Conservation (phyloP, 2,888 invertebrate species). For the Andrena camellia region DNA sequence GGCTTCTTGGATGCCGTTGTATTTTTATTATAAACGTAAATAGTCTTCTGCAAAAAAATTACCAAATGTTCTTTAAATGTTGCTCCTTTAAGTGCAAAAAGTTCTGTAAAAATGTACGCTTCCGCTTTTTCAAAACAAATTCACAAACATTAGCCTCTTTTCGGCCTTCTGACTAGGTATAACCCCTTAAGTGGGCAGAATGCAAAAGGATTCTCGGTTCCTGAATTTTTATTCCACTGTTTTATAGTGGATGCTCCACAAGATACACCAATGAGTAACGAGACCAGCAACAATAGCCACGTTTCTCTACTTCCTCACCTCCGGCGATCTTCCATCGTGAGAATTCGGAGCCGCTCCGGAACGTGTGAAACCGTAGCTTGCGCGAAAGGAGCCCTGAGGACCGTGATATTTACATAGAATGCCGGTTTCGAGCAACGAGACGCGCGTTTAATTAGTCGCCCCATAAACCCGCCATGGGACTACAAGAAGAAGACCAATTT, state of each 20-base stretch:
- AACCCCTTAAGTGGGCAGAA: not conserved
- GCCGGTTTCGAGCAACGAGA: constrained; percentile 15
- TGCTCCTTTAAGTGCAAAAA: too few species aligned
- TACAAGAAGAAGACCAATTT: not conserved
- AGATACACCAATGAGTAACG: constrained; percentile 13
- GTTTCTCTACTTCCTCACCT: constrained; percentile 36
- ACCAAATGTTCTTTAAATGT: too few species aligned
- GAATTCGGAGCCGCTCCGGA: constrained; percentile 1
- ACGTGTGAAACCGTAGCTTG: constrained; percentile 31
- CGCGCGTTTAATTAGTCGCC: constrained; percentile 20
- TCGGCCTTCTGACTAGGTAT: not conserved
- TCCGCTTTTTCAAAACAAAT: too few species aligned
- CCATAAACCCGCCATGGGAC: not conserved
- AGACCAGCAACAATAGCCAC: constrained; percentile 27
- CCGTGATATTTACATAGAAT: constrained; percentile 34
- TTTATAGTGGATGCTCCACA: not conserved
- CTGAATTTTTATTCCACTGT: not conserved
- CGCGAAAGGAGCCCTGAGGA: constrained; percentile 6
- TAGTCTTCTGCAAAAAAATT: too few species aligned
- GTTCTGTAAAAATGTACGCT: too few species aligned
- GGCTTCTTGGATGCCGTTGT: too few species aligned
- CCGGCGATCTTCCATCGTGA: constrained; percentile 31
- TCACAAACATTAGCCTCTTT: too few species aligned
- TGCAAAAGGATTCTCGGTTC: not conserved
- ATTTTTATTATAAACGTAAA: too few species aligned